Conservation (phyloP, 2,888 invertebrate genomes). For the Lochmaea capreae region DNA sequence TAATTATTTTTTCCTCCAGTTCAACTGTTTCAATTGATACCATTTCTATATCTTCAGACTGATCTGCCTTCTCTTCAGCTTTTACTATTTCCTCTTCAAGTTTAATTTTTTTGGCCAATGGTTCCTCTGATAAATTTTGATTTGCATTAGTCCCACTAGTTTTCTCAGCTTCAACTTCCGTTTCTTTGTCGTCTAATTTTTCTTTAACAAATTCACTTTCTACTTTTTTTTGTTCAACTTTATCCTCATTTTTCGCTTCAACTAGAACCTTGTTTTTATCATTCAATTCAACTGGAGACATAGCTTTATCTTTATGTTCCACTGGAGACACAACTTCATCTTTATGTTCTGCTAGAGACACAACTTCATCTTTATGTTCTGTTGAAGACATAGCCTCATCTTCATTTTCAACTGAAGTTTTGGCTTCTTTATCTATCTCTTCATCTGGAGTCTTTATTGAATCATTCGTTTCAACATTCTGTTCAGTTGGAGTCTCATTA, state of each 20-base stretch:
- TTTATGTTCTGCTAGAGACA: not conserved
- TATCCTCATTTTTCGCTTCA: slow-evolving; percentile 14
- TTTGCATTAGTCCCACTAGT: not conserved
- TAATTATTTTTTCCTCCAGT: not conserved
- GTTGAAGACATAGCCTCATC: not conserved
- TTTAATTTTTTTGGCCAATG: slow-evolving; percentile 8
- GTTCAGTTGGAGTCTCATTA: not conserved
- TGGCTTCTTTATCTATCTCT: not conserved
- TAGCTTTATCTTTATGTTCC: not conserved
- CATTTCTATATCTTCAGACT: slow-evolving; percentile 19
- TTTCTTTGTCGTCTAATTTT: not conserved
- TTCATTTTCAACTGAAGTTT: not conserved
- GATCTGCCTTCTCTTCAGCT: slow-evolving; percentile 5
- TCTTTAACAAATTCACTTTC: not conserved
- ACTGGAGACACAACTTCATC: not conserved
- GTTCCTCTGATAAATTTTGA: not conserved
- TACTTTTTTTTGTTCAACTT: not conserved
- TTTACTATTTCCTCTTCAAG: slow-evolving; percentile 2
- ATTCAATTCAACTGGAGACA: not conserved
- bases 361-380: not conserved
- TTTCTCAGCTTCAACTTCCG: not conserved
- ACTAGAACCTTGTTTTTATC: not conserved
- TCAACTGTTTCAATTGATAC: not conserved
- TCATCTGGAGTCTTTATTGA: too few relatives aligned
- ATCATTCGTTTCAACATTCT: not conserved